Evolutionary conservation across 2,113 vertebrate genomes (phyloP).

Genomic region (Tylochromis polylepis): DNA sequence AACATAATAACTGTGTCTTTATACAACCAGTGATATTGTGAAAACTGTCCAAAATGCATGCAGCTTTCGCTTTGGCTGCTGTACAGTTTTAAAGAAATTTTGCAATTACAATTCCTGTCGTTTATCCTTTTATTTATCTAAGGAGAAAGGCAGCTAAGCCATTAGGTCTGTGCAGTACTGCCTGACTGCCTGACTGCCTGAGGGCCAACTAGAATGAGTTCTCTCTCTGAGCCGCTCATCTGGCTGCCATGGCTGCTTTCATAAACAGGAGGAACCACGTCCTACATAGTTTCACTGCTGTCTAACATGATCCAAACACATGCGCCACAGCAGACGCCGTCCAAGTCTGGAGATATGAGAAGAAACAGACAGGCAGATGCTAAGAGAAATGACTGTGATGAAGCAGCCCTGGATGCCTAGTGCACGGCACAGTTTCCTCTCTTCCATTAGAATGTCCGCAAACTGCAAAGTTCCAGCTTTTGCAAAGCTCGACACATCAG

Average conservation of each 20-base stretch:
- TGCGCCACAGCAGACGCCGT: constrained; percentile 63
- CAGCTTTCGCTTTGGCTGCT: constrained; percentile 29
- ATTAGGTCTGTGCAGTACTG: constrained; percentile 52
- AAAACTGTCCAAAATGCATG: constrained; percentile 25
- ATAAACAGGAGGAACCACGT: constrained; percentile 75
- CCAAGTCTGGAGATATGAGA: constrained; percentile 49
- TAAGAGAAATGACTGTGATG: neutral
- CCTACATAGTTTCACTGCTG: constrained; percentile 74
- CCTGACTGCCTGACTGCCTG: constrained; percentile 52
- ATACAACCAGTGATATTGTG: constrained; percentile 15
- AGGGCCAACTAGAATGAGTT: constrained; percentile 73
- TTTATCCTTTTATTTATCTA: constrained; percentile 60
- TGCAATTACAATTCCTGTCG: constrained; percentile 30
- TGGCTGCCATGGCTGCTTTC: constrained; percentile 67
- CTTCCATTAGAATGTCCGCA: neutral
- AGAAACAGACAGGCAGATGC: constrained; percentile 18
- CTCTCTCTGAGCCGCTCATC: constrained; percentile 68
- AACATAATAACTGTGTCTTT: constrained; percentile 32
- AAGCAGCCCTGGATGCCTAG: constrained; percentile 15
- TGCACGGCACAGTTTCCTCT: constrained; percentile 22
- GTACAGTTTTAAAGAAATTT: constrained; percentile 38
- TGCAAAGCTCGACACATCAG: neutral
- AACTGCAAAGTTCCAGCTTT: constrained; percentile 5
- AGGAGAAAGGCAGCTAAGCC: constrained; percentile 44
- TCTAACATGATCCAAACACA: constrained; percentile 76